Percentiles rank a stretch among this genome's conserved stretches.
Conservation (phyloP, 2,113 vertebrate species). For the Struthio camelus region DNA sequence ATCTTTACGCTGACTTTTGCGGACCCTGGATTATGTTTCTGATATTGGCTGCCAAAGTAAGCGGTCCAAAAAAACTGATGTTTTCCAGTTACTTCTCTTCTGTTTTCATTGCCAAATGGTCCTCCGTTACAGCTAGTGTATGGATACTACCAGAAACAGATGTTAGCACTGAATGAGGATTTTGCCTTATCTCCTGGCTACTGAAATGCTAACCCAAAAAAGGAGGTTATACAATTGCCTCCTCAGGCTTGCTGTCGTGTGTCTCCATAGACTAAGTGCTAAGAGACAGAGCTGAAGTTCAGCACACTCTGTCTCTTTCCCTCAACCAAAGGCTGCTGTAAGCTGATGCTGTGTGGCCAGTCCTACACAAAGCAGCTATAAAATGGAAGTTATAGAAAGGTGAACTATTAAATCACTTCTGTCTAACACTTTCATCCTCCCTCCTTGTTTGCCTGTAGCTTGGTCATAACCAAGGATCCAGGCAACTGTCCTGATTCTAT, state of each 20-base stretch:
- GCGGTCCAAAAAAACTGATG: not conserved
- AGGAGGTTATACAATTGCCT: not conserved
- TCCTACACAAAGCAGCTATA: not conserved
- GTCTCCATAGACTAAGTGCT: not conserved
- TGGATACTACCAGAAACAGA: not conserved
- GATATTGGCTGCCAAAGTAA: not conserved
- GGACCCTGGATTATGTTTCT: not conserved
- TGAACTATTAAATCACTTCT: not conserved
- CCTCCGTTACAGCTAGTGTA: not conserved
- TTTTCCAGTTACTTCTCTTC: not conserved
- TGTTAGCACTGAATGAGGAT: not conserved
- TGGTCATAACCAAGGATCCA: not conserved
- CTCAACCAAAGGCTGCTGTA: not conserved
- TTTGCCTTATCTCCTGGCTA: not conserved
- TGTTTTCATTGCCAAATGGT: not conserved
- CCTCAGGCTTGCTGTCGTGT: not conserved
- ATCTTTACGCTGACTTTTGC: not conserved
- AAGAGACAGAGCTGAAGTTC: not conserved
- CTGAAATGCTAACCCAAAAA: not conserved
- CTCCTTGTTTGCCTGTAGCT: not conserved
- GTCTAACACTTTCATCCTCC: not conserved
- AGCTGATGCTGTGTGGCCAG: not conserved
- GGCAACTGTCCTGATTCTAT: not conserved
- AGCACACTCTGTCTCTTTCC: not conserved
- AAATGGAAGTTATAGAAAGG: not conserved